Evolutionary conservation across 2,797 vertebrate species (phyloP).

Genomic region (Momotus momota): DNA sequence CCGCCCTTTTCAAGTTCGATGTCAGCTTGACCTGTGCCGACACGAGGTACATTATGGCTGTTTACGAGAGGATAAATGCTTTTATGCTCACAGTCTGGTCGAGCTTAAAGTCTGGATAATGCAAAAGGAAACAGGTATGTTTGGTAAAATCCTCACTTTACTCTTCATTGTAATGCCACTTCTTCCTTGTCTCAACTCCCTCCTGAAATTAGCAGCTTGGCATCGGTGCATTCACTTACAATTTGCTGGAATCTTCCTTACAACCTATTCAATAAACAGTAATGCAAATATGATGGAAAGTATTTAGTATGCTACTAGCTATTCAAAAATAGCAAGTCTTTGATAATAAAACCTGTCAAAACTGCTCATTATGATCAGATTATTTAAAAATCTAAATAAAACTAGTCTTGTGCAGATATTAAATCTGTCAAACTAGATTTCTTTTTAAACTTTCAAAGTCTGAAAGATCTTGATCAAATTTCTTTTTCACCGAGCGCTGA

Average conservation of each 20-base stretch:
- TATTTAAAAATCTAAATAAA: not conserved
- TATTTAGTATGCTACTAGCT: not conserved
- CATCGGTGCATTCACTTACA: not conserved
- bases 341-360: not conserved
- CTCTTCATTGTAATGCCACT: not conserved
- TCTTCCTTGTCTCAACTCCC: not conserved
- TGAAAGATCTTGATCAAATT: not conserved
- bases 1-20: slow-evolving; percentile 81
- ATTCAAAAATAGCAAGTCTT: not conserved
- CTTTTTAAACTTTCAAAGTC: not conserved
- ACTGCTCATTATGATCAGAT: not conserved
- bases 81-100: slow-evolving; percentile 95
- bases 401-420: not conserved
- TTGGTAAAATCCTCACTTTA: not conserved
- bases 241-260: not conserved
- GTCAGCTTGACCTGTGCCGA: slow-evolving; percentile 93
- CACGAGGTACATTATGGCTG: slow-evolving; percentile 97
- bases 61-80: slow-evolving; percentile 92
- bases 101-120: slow-evolving; percentile 98
- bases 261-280: not conserved
- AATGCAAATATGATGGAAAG: not conserved
- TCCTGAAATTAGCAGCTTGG: not conserved
- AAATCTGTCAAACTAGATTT: not conserved
- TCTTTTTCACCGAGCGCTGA: not conserved
- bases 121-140: slow-evolving; percentile 89